A percentile compares a stretch with the other conserved stretches of the same genome.
These are phyloP conservation scores for Amazona ochrocephala DNA, from an alignment of 2,797 vertebrate species.

Conservation along the genomic window DNA sequence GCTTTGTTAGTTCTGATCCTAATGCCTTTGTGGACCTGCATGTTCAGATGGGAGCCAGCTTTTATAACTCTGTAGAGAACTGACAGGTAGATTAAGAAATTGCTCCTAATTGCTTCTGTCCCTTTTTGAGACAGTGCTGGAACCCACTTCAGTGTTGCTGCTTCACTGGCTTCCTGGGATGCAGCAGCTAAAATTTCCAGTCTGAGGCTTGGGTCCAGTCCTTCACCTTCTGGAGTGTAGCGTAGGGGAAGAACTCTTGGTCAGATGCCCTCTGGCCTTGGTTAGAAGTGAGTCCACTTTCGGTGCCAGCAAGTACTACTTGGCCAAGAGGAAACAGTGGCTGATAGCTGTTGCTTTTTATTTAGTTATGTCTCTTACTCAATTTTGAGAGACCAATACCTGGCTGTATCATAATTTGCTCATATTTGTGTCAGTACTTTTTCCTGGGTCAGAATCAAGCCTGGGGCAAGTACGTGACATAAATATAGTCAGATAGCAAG, in stretches of 20 bases:
- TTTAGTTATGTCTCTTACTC: neutral
- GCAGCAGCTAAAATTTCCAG: neutral
- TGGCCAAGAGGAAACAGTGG: neutral
- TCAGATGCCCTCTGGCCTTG: neutral
- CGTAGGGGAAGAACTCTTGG: neutral
- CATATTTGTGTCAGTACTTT: neutral
- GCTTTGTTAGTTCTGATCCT: neutral
- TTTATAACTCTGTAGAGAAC: neutral
- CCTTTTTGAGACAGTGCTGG: neutral
- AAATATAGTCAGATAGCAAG: neutral
- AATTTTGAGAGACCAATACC: neutral
- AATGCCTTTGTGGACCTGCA: neutral
- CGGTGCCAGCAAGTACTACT: neutral
- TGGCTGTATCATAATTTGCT: neutral
- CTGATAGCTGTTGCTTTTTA: neutral
- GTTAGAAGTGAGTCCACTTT: neutral
- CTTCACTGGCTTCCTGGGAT: neutral
- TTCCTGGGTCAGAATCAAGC: neutral
- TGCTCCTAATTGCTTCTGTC: neutral
- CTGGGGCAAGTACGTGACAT: neutral
- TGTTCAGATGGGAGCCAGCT: neutral
- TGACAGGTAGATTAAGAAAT: neutral
- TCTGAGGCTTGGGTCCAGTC: neutral
- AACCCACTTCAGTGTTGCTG: neutral
- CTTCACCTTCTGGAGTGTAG: neutral